These are phyloP conservation scores for Euclidia mi DNA, from an alignment of 2,888 invertebrate genomes.

Conservation along the genomic window DNA sequence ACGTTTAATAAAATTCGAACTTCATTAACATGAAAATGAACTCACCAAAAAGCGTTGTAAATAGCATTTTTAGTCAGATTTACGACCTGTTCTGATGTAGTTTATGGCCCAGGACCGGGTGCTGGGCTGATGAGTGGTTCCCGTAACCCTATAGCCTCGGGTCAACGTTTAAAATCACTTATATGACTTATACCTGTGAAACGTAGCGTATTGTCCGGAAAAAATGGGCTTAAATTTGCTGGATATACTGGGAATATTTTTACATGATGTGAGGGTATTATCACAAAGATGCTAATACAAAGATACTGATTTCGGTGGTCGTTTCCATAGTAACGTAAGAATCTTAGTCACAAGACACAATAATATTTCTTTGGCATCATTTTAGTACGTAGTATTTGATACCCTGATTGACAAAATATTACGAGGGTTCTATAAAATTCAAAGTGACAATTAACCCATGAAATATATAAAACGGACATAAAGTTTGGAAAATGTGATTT, in stretches of 20 bases:
- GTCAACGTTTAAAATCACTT: neutral
- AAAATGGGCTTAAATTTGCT: neutral
- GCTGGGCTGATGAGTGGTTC: neutral
- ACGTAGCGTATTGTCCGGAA: slow-evolving; percentile 1
- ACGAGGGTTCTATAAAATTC: too few species aligned
- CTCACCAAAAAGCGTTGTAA: slow-evolving; percentile 13
- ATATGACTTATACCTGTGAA: neutral
- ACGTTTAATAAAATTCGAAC: too few species aligned
- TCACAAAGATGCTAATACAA: too few species aligned
- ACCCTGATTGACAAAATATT: too few species aligned
- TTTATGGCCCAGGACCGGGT: neutral
- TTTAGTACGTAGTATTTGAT: too few species aligned
- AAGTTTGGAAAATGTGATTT: too few species aligned
- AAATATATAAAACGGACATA: too few species aligned
- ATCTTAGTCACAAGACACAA: too few species aligned
- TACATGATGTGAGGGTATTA: neutral
- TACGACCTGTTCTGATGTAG: slow-evolving; percentile 8
- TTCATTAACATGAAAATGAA: slow-evolving; percentile 9
- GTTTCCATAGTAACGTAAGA: too few species aligned
- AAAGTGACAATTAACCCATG: too few species aligned
- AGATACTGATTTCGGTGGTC: too few species aligned
- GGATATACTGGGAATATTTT: neutral
- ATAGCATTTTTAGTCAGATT: slow-evolving; percentile 6
- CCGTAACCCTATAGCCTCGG: slow-evolving; percentile 2
- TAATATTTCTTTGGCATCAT: too few species aligned